Evolutionary conservation across 2,113 vertebrate species (phyloP).

Genomic region (Machaerirhynchus nigripectus): DNA sequence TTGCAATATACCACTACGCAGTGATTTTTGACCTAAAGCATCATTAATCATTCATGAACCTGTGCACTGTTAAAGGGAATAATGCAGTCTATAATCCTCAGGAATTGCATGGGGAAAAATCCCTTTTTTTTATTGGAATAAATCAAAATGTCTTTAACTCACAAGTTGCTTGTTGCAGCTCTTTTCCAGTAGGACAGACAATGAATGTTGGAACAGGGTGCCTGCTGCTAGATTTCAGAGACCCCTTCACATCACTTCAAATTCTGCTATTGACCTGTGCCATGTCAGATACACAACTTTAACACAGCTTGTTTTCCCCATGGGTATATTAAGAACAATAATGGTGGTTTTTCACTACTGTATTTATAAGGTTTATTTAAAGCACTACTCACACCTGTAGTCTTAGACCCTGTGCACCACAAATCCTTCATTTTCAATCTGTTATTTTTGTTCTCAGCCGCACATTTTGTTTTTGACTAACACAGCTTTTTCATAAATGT

Average conservation of each 20-base stretch:
- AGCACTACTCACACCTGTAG: not conserved
- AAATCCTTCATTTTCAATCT: not conserved
- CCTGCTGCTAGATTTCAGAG: not conserved
- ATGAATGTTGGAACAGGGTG: not conserved
- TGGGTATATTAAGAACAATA: not conserved
- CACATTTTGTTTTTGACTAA: not conserved
- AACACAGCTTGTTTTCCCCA: not conserved
- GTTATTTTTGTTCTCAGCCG: not conserved
- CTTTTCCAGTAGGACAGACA: not conserved
- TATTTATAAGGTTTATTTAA: not conserved
- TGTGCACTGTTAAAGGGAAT: constrained; percentile 24
- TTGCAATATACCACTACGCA: not conserved
- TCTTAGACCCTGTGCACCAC: not conserved
- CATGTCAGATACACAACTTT: not conserved
- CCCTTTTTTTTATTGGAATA: not conserved
- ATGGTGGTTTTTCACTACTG: rapidly evolving
- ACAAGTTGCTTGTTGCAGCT: not conserved
- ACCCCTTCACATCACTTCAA: not conserved
- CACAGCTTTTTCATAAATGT: not conserved
- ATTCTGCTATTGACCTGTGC: not conserved
- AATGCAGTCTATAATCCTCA: not conserved
- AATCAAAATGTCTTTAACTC: constrained; percentile 19
- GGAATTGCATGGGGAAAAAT: not conserved
- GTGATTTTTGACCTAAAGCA: constrained; percentile 49
- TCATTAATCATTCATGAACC: constrained; percentile 60